phyloP scores from a whole-genome alignment of 2,113 vertebrate species.

The Limnothrissa miodon region DNA sequence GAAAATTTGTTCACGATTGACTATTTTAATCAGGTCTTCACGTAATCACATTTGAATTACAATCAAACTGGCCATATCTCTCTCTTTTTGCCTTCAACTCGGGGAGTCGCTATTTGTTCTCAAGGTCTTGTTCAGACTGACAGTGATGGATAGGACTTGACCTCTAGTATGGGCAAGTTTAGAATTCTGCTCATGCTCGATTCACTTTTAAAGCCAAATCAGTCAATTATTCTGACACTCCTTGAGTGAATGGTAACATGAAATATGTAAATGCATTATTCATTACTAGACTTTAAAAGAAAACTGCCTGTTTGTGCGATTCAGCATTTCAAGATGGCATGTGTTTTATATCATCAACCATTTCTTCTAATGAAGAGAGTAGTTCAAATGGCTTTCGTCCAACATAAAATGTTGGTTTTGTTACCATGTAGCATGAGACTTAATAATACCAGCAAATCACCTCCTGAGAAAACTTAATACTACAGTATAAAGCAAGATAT shows the following conservation, averaged over 20 bases:
- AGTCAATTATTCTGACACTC: background rate
- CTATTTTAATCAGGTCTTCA: conserved; percentile 56
- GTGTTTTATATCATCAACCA: background rate
- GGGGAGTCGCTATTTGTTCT: background rate
- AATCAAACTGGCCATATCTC: conserved; percentile 23
- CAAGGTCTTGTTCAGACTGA: conserved; percentile 35
- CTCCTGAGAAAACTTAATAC: background rate
- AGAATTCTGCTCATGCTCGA: background rate
- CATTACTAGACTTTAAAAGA: background rate
- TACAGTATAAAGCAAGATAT: background rate
- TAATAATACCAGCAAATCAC: background rate
- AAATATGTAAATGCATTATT: background rate
- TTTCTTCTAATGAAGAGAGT: too few relatives aligned
- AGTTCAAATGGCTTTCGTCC: background rate
- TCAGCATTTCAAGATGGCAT: background rate
- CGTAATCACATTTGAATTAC: conserved; percentile 48
- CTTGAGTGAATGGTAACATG: background rate
- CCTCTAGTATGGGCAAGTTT: conserved; percentile 50
- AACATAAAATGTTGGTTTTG: background rate
- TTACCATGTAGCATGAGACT: background rate
- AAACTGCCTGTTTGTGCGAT: background rate
- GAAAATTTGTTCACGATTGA: conserved; percentile 42
- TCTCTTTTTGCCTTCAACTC: too few relatives aligned
- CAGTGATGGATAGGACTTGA: conserved; percentile 57
- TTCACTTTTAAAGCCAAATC: background rate